Evolutionary conservation across 2,888 invertebrate genomes (phyloP), one percentile per base, ranked within the genome.

Genomic region (Panorpa germanica): DNA sequence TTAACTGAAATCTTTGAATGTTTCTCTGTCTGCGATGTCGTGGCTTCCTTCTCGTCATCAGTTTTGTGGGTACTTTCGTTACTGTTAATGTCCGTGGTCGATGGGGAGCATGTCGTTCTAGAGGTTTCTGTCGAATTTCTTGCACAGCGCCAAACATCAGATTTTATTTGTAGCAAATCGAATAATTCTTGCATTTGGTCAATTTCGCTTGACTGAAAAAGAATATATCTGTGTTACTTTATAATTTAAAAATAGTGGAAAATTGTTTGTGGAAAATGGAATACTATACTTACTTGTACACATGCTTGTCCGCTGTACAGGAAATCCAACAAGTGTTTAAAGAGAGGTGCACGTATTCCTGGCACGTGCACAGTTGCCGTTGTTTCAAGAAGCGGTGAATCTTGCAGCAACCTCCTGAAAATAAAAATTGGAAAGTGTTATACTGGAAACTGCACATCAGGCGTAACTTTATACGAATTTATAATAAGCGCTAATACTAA

Each of bases 291-390:
- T 10, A 54, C 52, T 12, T 53, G 52, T 29, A 55, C 52, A 39
- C 53, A 54, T 38, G 81, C 80, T 57, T 83, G 81, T 34, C 83
- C 83, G 43, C 81, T 80, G 53, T 85, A 85, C 32, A 83, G 57
- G 51, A 83, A 83, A 46, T 82, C 76, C 45, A 85, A 65, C 43
- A 83, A 65, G 53, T 78, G 77, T 52, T 71, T 70, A 59, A 83
- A 71, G 46, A 82, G 77, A 37, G 69, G 67, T 46, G 73, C 77
- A 52, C 65, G 72, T 37, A 83, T 75, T 44, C 80, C 83, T 29
- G 83, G 82, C 51, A 85, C 72, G 51, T 83, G 80, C 38, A 85
- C 77, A 37, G 80, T 80, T 45, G 73, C 70, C 36, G 72, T 68
- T 45, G 69, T 71, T 47, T 74, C 70, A 43, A 67, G 62, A 33